Conservation (phyloP, 2,888 invertebrate genomes). For the Phoenoteleia sp. region DNA sequence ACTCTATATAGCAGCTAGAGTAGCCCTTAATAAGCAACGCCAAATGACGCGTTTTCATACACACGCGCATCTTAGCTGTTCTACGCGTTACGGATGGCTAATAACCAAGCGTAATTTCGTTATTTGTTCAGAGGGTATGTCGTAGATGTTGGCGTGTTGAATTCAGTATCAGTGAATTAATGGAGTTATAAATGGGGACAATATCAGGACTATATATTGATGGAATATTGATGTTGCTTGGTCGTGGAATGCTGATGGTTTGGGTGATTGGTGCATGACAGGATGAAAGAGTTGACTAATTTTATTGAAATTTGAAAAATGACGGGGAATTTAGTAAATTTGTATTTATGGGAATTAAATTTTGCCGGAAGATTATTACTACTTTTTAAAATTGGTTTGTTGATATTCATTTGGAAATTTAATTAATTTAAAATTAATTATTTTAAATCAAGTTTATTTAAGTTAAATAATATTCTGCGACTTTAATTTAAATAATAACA, state of each 20-base stretch:
- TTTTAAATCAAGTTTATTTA: too few relatives aligned
- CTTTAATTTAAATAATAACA: too few relatives aligned
- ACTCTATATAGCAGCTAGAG: neutral
- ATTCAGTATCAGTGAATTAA: slow-evolving; percentile 53
- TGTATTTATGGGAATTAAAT: too few relatives aligned
- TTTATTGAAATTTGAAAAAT: slow-evolving; percentile 1
- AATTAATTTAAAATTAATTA: too few relatives aligned
- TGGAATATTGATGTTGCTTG: slow-evolving; percentile 58
- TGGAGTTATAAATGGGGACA: slow-evolving; percentile 50
- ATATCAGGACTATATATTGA: slow-evolving; percentile 37
- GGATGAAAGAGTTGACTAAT: slow-evolving; percentile 10
- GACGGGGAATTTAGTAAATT: too few relatives aligned
- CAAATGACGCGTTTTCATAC: slow-evolving; percentile 22
- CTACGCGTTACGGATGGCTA: slow-evolving; percentile 32
- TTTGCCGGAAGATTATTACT: too few relatives aligned
- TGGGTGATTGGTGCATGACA: neutral
- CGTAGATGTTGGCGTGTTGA: neutral
- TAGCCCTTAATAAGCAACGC: slow-evolving; percentile 22
- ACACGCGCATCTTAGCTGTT: slow-evolving; percentile 45
- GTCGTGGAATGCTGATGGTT: slow-evolving; percentile 34
- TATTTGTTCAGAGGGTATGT: slow-evolving; percentile 48
- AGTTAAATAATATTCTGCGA: too few relatives aligned
- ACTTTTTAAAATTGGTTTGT: too few relatives aligned
- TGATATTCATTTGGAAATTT: too few relatives aligned
- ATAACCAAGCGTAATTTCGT: slow-evolving; percentile 52